Percentiles rank a stretch among this genome's conserved stretches.
These are phyloP conservation scores for Leptogaster cylindrica DNA, from an alignment of 2,888 invertebrate genomes.

Conservation along the genomic window DNA sequence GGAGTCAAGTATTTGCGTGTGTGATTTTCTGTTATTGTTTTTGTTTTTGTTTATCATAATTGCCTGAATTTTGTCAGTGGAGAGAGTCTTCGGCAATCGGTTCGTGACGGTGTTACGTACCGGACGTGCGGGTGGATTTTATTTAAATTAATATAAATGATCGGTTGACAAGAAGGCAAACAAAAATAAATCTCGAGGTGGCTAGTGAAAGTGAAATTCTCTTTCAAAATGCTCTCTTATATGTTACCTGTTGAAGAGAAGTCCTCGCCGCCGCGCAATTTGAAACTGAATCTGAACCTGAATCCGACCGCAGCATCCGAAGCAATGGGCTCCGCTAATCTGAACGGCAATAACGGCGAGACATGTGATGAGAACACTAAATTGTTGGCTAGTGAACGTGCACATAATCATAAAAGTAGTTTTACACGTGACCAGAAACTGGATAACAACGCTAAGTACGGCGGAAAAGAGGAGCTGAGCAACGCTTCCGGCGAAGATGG, in stretches of 20 bases:
- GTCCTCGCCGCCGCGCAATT: constrained; percentile 8
- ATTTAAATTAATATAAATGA: background rate
- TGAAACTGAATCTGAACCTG: constrained; percentile 32
- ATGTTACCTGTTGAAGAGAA: constrained; percentile 41
- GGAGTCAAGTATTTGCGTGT: too few relatives aligned
- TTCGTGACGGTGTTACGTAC: background rate
- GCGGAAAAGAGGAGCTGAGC: constrained; percentile 16
- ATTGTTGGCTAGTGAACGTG: constrained; percentile 45
- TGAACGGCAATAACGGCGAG: constrained; percentile 47
- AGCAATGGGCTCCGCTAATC: constrained; percentile 44
- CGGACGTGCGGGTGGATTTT: background rate
- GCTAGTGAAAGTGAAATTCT: constrained; percentile 30
- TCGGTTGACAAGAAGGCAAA: background rate
- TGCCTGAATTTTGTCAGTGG: too few relatives aligned
- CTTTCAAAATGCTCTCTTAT: constrained; percentile 39
- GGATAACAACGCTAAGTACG: constrained; percentile 38
- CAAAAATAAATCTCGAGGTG: constrained; percentile 10
- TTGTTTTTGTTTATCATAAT: too few relatives aligned
- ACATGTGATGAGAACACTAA: constrained; percentile 46
- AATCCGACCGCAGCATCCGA: background rate
- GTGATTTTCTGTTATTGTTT: too few relatives aligned
- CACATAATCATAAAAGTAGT: constrained; percentile 38
- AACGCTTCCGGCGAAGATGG: constrained; percentile 26
- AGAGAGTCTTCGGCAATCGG: too few relatives aligned
- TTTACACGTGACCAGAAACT: constrained; percentile 43